phyloP scores from a whole-genome alignment of 2,888 invertebrate genomes.

The Choristoneura rosaceana region DNA sequence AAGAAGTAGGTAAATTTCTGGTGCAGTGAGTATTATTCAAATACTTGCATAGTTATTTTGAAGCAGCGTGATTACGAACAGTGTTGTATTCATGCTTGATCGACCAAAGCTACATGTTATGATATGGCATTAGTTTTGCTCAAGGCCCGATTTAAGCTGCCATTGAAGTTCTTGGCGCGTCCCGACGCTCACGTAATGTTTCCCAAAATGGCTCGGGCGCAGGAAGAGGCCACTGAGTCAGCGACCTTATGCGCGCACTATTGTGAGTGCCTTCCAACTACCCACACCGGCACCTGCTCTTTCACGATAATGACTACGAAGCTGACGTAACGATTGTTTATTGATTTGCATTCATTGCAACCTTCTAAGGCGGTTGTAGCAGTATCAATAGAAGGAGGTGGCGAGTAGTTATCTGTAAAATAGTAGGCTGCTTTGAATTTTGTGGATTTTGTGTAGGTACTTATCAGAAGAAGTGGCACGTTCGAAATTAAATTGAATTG shows the following conservation, averaged over 20 bases:
- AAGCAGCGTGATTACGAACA: background rate
- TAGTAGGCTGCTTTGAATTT: background rate
- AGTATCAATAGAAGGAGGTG: background rate
- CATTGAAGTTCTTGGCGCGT: constrained; percentile 73
- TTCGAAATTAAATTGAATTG: background rate
- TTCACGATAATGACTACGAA: constrained; percentile 67
- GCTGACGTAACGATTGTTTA: constrained; percentile 69
- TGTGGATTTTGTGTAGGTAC: background rate
- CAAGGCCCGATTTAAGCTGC: constrained; percentile 40
- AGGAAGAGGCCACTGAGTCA: constrained; percentile 81
- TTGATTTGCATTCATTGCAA: constrained; percentile 68
- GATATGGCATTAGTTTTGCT: background rate
- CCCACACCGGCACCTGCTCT: constrained; percentile 62
- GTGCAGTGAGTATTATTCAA: background rate
- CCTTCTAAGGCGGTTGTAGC: constrained; percentile 35
- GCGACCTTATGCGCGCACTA: constrained; percentile 65
- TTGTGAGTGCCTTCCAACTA: constrained; percentile 49
- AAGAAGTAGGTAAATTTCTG: background rate
- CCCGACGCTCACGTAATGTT: constrained; percentile 73
- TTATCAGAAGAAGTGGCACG: background rate
- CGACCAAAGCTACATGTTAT: background rate
- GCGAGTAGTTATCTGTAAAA: background rate
- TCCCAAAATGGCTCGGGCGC: constrained; percentile 72
- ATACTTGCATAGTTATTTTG: background rate
- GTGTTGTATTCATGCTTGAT: background rate